A percentile compares a stretch with the other conserved stretches of the same genome.
These are phyloP conservation scores for Philereme vetulata DNA, from an alignment of 2,888 invertebrate species.

Conservation along the genomic window DNA sequence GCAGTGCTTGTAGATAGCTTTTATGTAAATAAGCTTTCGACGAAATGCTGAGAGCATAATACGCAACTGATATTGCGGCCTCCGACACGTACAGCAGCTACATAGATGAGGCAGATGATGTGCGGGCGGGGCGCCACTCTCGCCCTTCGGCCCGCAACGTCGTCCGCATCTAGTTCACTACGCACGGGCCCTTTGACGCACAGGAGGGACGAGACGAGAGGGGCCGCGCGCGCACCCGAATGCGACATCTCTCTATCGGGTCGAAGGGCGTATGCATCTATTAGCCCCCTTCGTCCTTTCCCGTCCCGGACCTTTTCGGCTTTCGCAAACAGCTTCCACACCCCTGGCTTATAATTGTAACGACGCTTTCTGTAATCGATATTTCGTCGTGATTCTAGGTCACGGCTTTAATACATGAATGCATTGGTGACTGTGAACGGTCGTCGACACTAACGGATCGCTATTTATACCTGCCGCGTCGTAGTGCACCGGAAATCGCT, in stretches of 20 bases:
- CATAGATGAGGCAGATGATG: constrained; percentile 45
- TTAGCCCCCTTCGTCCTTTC: constrained; percentile 62
- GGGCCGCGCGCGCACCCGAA: constrained; percentile 71
- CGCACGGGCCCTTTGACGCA: constrained; percentile 68
- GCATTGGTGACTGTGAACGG: constrained; percentile 66
- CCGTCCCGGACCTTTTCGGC: constrained; percentile 42
- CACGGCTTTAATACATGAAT: constrained; percentile 59
- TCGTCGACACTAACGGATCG: constrained; percentile 83
- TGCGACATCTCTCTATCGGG: constrained; percentile 63
- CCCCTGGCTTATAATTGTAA: constrained; percentile 38
- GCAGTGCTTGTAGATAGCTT: constrained; percentile 46
- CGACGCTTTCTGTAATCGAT: constrained; percentile 42
- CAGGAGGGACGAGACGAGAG: constrained; percentile 57
- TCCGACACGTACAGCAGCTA: constrained; percentile 66
- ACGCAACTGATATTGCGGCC: constrained; percentile 58
- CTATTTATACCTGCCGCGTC: constrained; percentile 81
- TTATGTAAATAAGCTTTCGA: constrained; percentile 56
- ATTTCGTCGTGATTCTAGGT: constrained; percentile 62
- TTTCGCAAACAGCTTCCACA: constrained; percentile 50
- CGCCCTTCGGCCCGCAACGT: constrained; percentile 54
- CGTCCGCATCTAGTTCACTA: constrained; percentile 67
- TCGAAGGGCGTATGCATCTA: constrained; percentile 75
- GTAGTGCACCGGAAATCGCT: constrained; percentile 82
- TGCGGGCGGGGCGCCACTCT: constrained; percentile 58
- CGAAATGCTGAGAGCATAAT: constrained; percentile 44